Evolutionary conservation across 2,113 vertebrate species (phyloP).

Genomic region (Ctenodactylus gundi): DNA sequence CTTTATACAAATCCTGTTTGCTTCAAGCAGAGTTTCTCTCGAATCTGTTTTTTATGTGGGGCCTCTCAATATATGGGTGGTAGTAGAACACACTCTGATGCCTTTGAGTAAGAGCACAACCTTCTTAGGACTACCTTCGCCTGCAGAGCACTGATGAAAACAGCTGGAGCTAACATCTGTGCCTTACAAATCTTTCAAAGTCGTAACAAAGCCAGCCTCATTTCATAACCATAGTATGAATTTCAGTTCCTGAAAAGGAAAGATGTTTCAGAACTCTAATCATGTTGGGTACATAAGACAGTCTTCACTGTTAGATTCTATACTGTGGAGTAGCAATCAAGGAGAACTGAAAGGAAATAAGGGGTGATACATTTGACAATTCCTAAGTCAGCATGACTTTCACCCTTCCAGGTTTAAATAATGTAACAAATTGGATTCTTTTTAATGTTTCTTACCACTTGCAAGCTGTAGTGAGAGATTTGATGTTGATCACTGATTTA

Average conservation of each 20-base stretch:
- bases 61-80: not conserved
- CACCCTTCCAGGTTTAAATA: slow-evolving; percentile 47
- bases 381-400: slow-evolving; percentile 45
- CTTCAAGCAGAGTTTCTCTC: not conserved
- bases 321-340: slow-evolving; percentile 24
- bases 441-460: slow-evolving; percentile 68
- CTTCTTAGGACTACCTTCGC: slow-evolving; percentile 46
- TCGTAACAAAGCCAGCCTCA: slow-evolving; percentile 36
- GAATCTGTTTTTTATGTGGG: not conserved
- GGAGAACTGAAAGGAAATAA: slow-evolving; percentile 33
- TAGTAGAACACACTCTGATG: not conserved
- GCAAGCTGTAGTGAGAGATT: slow-evolving; percentile 73
- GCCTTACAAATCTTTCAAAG: slow-evolving; percentile 44
- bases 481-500: slow-evolving; percentile 57
- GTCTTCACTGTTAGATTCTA: slow-evolving; percentile 21
- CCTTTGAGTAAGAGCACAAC: not conserved
- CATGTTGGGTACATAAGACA: not conserved
- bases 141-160: slow-evolving; percentile 53
- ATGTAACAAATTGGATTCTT: slow-evolving; percentile 60
- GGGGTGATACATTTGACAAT: slow-evolving; percentile 54
- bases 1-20: not conserved
- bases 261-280: not conserved
- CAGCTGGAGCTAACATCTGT: slow-evolving; percentile 68
- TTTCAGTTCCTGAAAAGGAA: not conserved
- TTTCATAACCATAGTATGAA: slow-evolving; percentile 41